Conservation (phyloP, 1,140 invertebrate species). For the Lasioglossum baleicum region DNA sequence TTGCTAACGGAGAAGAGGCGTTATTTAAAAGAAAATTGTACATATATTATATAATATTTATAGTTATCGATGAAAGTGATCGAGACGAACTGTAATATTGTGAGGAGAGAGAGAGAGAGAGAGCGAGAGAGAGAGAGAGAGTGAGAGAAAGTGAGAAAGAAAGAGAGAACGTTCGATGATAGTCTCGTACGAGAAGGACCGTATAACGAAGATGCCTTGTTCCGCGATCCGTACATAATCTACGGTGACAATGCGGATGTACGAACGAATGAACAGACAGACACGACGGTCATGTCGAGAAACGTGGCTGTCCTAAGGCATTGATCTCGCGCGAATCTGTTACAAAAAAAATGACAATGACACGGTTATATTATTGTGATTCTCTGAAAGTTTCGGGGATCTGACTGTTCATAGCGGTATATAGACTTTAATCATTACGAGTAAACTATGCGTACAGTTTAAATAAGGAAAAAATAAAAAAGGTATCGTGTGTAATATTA, state of each 20-base stretch:
- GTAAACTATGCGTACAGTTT: conserved; percentile 76
- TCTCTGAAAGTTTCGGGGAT: conserved; percentile 61
- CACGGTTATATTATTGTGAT: conserved; percentile 52
- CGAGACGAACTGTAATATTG: conserved; percentile 32
- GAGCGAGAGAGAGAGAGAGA: too few species aligned
- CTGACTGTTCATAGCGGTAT: conserved; percentile 74
- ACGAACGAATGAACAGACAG: neutral
- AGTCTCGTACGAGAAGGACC: neutral
- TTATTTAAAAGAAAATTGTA: conserved; percentile 72
- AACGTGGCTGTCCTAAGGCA: conserved; percentile 18
- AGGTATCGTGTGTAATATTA: conserved; percentile 78
- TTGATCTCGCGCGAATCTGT: conserved; percentile 41
- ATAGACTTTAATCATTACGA: conserved; percentile 73
- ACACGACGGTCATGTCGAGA: conserved; percentile 11
- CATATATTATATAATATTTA: conserved; percentile 76
- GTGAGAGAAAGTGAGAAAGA: too few species aligned
- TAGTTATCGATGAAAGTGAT: conserved; percentile 66
- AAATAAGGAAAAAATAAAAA: conserved; percentile 59
- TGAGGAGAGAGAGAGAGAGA: neutral
- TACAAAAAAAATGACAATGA: conserved; percentile 37
- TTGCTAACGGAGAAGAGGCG: conserved; percentile 61
- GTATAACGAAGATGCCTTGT: conserved; percentile 56
- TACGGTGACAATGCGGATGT: too few species aligned
- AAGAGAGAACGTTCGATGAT: conserved; percentile 34
- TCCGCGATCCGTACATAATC: conserved; percentile 16